phyloP scores from a whole-genome alignment of 1,140 invertebrate genomes.

The Cyclina sinensis region DNA sequence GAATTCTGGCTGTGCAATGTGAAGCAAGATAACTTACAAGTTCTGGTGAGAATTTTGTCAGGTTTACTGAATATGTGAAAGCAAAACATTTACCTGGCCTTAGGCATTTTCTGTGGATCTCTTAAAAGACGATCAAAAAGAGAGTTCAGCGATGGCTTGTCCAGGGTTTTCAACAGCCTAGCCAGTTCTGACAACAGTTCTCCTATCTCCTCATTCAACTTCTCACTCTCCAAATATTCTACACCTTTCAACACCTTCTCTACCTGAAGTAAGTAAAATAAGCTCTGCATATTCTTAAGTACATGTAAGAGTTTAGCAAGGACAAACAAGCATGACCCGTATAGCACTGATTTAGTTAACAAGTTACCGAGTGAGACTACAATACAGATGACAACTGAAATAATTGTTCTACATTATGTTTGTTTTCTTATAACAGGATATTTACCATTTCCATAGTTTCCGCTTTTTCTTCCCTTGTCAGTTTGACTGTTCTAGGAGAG shows the following conservation, averaged over 20 bases:
- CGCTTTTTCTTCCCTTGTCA: slow-evolving; percentile 15
- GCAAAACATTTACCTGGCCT: slow-evolving; percentile 4
- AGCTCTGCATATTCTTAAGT: no score
- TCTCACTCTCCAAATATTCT: slow-evolving; percentile 5
- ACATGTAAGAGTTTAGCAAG: no score
- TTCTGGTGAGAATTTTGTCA: no score
- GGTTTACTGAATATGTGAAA: no score
- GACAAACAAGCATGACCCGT: no score
- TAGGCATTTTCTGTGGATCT: neutral
- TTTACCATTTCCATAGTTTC: slow-evolving; percentile 32
- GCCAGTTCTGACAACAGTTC: slow-evolving; percentile 25
- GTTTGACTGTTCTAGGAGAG: neutral
- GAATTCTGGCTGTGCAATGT: no score
- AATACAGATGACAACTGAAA: no score
- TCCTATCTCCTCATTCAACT: slow-evolving; percentile 32
- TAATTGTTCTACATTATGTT: no score
- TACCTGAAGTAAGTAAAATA: slow-evolving; percentile 14
- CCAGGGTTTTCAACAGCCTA: slow-evolving; percentile 12
- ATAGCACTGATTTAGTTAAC: no score
- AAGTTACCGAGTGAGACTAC: no score
- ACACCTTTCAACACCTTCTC: slow-evolving; percentile 37
- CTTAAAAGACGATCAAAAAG: neutral
- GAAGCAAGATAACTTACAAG: no score
- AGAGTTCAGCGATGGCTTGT: neutral
- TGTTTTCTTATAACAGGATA: no score